Conservation (phyloP, 2,888 invertebrate species). For the Acleris sparsana region DNA sequence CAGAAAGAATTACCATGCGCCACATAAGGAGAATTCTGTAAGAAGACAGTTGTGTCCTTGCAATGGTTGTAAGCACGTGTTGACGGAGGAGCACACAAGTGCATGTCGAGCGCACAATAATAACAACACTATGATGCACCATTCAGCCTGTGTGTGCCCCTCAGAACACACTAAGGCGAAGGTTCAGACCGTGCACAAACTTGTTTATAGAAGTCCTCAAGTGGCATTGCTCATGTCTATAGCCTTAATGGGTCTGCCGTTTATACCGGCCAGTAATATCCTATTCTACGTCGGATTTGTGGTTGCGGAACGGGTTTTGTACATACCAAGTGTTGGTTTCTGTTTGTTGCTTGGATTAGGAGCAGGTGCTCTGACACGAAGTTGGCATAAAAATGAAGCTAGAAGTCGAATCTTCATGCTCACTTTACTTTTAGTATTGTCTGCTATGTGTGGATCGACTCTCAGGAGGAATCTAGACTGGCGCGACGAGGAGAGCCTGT, state of each 20-base stretch:
- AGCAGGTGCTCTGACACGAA: conserved; percentile 74
- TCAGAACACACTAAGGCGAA: conserved; percentile 60
- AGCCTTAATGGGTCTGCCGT: conserved; percentile 93
- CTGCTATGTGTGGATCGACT: conserved; percentile 90
- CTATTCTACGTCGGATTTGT: conserved; percentile 99
- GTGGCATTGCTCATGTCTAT: conserved; percentile 84
- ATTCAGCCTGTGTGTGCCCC: conserved; percentile 76
- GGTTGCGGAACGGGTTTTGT: conserved; percentile 97
- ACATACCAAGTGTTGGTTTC: conserved; percentile 97
- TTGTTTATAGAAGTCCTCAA: conserved; percentile 69
- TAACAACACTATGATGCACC: conserved; percentile 85
- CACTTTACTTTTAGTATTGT: conserved; percentile 83
- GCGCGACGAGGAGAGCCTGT: conserved; percentile 96
- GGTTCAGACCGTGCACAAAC: conserved; percentile 56
- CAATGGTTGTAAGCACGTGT: conserved; percentile 86
- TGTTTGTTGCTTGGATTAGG: conserved; percentile 94
- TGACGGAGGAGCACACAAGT: conserved; percentile 87
- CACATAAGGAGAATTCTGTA: conserved; percentile 69
- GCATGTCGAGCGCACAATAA: conserved; percentile 88
- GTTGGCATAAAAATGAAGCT: conserved; percentile 72
- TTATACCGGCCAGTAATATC: conserved; percentile 97
- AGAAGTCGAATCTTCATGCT: conserved; percentile 72
- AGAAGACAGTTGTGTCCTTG: conserved; percentile 82
- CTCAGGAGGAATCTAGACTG: conserved; percentile 94
- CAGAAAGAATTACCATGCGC: conserved; percentile 67